Evolutionary conservation across 2,113 vertebrate species (phyloP).

Genomic region (Polyodon spathula): DNA sequence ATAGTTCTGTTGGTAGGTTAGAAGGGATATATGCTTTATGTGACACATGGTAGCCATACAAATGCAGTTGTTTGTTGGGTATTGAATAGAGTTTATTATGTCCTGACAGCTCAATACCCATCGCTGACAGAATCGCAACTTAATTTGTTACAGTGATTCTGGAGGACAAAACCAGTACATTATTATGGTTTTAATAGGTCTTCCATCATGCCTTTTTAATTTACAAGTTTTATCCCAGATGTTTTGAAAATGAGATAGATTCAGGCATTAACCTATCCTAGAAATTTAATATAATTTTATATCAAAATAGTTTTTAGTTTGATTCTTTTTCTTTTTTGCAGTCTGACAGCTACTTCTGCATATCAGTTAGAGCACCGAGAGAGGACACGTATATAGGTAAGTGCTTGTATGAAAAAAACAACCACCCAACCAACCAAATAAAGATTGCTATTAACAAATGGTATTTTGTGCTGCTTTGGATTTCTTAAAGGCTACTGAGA

Average conservation of each 20-base stretch:
- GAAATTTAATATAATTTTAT: too few species aligned
- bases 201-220: neutral
- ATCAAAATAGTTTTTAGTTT: constrained; percentile 10
- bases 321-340: constrained; percentile 47
- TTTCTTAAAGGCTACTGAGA: too few species aligned
- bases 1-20: neutral
- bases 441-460: constrained; percentile 16
- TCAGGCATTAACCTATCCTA: too few species aligned
- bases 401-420: constrained; percentile 44
- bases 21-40: constrained; percentile 1
- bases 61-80: constrained; percentile 3
- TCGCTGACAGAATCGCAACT: too few species aligned
- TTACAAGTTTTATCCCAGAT: constrained; percentile 2
- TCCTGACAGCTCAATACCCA: neutral
- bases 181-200: neutral
- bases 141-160: too few species aligned
- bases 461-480: too few species aligned
- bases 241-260: constrained; percentile 4
- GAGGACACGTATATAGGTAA: constrained; percentile 81
- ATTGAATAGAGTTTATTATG: neutral
- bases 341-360: constrained; percentile 92
- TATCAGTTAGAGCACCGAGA: constrained; percentile 68
- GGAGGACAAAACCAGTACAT: too few species aligned
- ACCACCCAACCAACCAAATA: too few species aligned
- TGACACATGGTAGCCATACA: constrained; percentile 9